phyloP scores from a whole-genome alignment of 2,113 vertebrate genomes.

The Trematomus loennbergii region DNA sequence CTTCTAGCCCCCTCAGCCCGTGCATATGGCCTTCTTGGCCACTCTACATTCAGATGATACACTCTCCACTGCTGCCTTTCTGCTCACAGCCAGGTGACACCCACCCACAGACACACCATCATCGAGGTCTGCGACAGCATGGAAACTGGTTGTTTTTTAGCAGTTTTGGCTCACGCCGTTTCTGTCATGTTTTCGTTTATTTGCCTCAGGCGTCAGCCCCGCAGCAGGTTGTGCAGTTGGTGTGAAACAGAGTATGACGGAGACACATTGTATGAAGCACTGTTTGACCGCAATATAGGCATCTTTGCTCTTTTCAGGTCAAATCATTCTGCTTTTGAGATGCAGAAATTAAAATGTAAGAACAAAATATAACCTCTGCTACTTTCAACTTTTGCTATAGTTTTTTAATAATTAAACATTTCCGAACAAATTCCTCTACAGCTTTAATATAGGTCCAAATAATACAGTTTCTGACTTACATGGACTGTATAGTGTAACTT shows the following conservation, averaged over 20 bases:
- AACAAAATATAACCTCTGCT: neutral
- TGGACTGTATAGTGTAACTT: neutral
- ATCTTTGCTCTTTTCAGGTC: constrained; percentile 23
- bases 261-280: neutral
- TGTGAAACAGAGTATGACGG: constrained; percentile 47
- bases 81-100: constrained; percentile 52
- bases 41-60: constrained; percentile 44
- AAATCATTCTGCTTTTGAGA: neutral
- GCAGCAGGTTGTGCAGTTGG: constrained; percentile 42
- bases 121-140: constrained; percentile 18
- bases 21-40: constrained; percentile 64
- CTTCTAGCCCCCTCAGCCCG: constrained; percentile 37
- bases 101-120: constrained; percentile 40
- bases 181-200: constrained; percentile 73
- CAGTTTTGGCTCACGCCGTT: constrained; percentile 58
- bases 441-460: neutral
- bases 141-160: constrained; percentile 54
- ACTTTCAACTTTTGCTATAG: neutral
- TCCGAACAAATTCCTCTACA: neutral
- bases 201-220: constrained; percentile 43
- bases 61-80: constrained; percentile 13
- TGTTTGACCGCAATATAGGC: neutral
- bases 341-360: neutral
- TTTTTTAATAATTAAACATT: neutral
- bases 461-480: no score